These are phyloP conservation scores for Peromyscus maniculatus DNA, from an alignment of 2,113 vertebrate species.

Conservation along the genomic window DNA sequence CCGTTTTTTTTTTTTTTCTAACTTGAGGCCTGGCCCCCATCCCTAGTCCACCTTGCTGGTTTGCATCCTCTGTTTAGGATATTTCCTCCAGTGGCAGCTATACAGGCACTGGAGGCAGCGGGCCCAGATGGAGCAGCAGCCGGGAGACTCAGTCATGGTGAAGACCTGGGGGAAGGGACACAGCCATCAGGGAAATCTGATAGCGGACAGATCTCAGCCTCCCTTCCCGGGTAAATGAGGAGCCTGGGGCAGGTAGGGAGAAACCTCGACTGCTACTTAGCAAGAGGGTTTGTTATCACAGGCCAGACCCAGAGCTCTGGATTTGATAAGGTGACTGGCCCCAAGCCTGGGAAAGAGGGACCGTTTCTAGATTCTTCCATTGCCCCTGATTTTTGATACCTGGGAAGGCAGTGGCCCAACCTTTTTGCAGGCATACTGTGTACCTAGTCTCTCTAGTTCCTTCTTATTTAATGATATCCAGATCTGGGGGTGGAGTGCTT, in stretches of 20 bases:
- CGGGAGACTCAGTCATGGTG: constrained; percentile 78
- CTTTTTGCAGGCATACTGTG: neutral
- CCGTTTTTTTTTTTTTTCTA: neutral
- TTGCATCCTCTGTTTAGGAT: constrained; percentile 78
- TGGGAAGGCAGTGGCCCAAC: neutral
- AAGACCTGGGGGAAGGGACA: constrained; percentile 7
- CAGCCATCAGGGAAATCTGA: neutral
- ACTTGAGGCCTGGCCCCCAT: neutral
- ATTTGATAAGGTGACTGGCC: neutral
- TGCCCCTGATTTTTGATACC: neutral
- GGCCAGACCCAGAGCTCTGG: neutral
- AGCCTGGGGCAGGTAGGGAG: neutral
- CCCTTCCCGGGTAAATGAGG: neutral
- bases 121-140: constrained; percentile 80
- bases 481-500: constrained; percentile 17
- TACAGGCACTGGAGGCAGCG: constrained; percentile 87
- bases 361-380: neutral
- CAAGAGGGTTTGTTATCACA: neutral
- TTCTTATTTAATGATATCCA: neutral
- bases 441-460: neutral
- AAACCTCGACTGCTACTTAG: neutral
- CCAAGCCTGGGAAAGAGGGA: neutral
- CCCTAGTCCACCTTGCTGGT: constrained; percentile 85
- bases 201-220: constrained; percentile 52
- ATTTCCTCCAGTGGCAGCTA: constrained; percentile 86